A percentile compares a stretch with the other conserved stretches of the same genome.
phyloP scores from a whole-genome alignment of 1,140 invertebrate genomes.

The Capitella teleta region DNA sequence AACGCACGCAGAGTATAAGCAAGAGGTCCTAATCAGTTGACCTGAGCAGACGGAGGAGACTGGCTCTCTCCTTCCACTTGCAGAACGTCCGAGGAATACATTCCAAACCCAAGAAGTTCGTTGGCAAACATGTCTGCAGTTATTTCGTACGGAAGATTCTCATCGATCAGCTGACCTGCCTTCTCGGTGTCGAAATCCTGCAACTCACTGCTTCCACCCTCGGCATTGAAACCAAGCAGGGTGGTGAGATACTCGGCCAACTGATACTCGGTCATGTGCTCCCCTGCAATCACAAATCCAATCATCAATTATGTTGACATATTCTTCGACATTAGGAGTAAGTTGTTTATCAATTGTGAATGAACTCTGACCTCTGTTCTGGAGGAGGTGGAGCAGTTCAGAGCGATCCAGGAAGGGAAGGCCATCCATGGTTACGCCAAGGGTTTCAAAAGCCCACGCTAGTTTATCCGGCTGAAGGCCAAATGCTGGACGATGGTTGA shows the following conservation, averaged over 20 bases:
- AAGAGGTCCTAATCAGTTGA: no score
- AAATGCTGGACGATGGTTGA: constrained; percentile 57
- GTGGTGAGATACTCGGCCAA: constrained; percentile 40
- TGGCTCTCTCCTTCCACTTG: background rate
- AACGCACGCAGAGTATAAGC: no score
- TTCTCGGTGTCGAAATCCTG: constrained; percentile 26
- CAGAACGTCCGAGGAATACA: background rate
- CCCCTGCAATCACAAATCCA: constrained; percentile 19
- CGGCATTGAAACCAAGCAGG: constrained; percentile 30
- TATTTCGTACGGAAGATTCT: constrained; percentile 31
- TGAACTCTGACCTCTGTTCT: constrained; percentile 28
- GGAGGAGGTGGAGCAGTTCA: constrained; percentile 32
- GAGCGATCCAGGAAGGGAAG: constrained; percentile 24
- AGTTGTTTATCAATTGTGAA: background rate
- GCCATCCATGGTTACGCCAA: constrained; percentile 23
- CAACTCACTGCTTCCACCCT: constrained; percentile 36
- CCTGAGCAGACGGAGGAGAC: no score
- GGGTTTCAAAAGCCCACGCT: constrained; percentile 29
- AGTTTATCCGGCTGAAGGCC: constrained; percentile 33
- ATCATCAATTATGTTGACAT: background rate
- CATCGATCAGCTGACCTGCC: constrained; percentile 28
- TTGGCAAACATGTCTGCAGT: constrained; percentile 31
- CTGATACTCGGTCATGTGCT: constrained; percentile 42
- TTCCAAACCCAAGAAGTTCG: constrained; percentile 32
- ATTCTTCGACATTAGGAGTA: background rate